A percentile compares a stretch with the other conserved stretches of the same genome.
These are phyloP conservation scores for Cnemophilus loriae DNA, from an alignment of 2,113 vertebrate species.

Conservation along the genomic window DNA sequence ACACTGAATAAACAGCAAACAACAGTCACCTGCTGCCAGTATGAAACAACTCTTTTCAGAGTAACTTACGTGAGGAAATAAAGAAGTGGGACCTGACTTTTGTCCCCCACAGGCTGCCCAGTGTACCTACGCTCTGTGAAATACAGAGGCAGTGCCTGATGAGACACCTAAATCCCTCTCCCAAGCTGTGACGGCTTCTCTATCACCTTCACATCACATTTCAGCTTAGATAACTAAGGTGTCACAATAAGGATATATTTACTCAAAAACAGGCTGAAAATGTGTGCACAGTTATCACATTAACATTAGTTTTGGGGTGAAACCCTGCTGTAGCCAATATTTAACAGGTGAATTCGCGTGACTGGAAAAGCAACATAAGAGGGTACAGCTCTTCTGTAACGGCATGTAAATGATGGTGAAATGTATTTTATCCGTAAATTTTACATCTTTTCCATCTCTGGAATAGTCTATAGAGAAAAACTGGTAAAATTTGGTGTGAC, in stretches of 20 bases:
- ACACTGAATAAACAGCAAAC: neutral
- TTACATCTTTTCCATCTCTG: neutral
- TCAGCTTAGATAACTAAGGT: neutral
- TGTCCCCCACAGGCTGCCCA: neutral
- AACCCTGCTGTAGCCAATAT: neutral
- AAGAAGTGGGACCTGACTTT: neutral
- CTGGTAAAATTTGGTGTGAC: neutral
- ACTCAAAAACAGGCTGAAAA: neutral
- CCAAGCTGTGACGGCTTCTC: accelerated
- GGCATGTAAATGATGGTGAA: neutral
- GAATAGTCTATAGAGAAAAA: neutral
- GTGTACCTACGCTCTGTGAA: too few species aligned
- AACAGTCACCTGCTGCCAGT: neutral
- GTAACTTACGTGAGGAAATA: neutral
- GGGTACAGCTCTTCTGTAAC: neutral
- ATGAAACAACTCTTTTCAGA: neutral
- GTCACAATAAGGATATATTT: neutral
- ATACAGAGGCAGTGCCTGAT: accelerated
- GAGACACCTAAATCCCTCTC: neutral
- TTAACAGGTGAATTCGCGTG: neutral
- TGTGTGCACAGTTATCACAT: neutral
- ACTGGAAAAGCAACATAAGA: neutral
- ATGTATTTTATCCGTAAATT: neutral
- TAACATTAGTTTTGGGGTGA: neutral
- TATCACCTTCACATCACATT: neutral